A percentile compares a stretch with the other conserved stretches of the same genome.
phyloP scores from a whole-genome alignment of 2,113 vertebrate genomes.

The Dasyornis broadbenti region DNA sequence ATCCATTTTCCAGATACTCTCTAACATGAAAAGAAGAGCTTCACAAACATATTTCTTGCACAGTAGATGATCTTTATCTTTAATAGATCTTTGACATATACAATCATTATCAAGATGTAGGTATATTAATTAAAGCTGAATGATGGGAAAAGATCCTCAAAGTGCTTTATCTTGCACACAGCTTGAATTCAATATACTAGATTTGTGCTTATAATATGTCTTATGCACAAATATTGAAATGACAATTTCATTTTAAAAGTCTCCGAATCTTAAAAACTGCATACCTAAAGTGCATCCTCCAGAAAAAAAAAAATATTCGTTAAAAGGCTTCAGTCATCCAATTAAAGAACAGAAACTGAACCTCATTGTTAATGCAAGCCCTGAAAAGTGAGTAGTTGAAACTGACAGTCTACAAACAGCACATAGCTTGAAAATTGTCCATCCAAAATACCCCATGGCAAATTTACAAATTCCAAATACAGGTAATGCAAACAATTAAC shows the following conservation, averaged over 20 bases:
- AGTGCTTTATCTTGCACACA: neutral
- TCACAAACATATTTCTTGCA: slow-evolving; percentile 34
- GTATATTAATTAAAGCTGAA: slow-evolving; percentile 29
- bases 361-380: neutral
- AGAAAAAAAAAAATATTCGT: neutral
- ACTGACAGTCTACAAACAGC: neutral
- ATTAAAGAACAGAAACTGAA: neutral
- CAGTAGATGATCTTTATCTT: slow-evolving; percentile 20
- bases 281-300: neutral
- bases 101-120: neutral
- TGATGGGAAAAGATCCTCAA: neutral
- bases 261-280: neutral
- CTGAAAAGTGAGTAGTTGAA: neutral
- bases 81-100: slow-evolving; percentile 27
- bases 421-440: neutral
- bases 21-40: neutral
- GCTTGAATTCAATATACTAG: neutral
- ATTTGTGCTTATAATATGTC: neutral
- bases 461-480: neutral
- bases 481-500: neutral
- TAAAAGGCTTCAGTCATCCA: neutral
- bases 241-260: neutral
- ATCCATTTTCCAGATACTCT: slow-evolving; percentile 52
- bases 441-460: neutral
- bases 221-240: neutral